Conservation (phyloP, 2,113 vertebrate species). For the Cebidichthys violaceus region DNA sequence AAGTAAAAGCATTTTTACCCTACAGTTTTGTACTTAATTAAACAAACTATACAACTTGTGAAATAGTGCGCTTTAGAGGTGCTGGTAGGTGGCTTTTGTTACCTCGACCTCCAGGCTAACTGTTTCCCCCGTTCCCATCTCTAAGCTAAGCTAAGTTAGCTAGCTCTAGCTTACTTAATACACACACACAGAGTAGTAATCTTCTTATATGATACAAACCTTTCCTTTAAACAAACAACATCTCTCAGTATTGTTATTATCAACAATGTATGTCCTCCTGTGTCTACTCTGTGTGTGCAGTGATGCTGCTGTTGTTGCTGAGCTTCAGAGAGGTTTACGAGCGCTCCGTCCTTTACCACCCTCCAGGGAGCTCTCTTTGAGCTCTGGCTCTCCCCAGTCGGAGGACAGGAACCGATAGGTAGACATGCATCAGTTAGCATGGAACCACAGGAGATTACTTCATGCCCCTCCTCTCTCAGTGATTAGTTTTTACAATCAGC, state of each 20-base stretch:
- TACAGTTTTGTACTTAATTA: background rate
- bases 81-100: background rate
- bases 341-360: conserved; percentile 50
- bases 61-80: background rate
- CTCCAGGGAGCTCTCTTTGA: conserved; percentile 69
- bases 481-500: conserved; percentile 76
- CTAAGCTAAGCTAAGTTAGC: background rate
- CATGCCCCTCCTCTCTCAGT: conserved; percentile 36
- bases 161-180: background rate
- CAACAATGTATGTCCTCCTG: background rate
- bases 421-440: conserved; percentile 44
- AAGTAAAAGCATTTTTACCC: background rate
- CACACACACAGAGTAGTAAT: background rate
- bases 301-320: background rate
- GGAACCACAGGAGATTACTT: conserved; percentile 44
- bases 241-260: background rate
- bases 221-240: background rate
- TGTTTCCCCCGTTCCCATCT: background rate
- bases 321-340: conserved; percentile 19
- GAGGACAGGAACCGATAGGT: conserved; percentile 30
- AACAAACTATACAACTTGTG: background rate
- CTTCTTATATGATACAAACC: background rate
- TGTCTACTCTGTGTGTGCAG: background rate
- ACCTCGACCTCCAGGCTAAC: background rate
- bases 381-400: conserved; percentile 32